phyloP scores from a whole-genome alignment of 1,140 invertebrate genomes.

The Camponotus floridanus region DNA sequence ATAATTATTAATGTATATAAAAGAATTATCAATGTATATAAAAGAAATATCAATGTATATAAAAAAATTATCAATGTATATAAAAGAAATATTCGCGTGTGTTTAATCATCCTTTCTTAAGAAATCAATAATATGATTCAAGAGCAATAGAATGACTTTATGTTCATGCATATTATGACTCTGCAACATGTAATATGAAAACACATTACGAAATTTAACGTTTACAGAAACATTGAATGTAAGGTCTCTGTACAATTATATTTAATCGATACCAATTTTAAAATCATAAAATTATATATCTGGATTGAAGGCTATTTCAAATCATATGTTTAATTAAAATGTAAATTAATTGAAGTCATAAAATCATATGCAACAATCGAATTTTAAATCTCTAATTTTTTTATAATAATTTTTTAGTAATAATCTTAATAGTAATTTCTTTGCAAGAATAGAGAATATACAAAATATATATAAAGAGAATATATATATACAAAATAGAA shows the following conservation, averaged over 20 bases:
- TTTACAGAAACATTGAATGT: constrained; percentile 1
- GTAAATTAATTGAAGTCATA: too few species aligned
- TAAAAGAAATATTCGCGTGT: background rate
- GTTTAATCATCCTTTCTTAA: background rate
- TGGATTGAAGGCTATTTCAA: background rate
- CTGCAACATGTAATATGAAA: background rate
- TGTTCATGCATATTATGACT: background rate
- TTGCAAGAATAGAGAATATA: too few species aligned
- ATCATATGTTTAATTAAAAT: background rate
- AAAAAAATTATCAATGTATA: background rate
- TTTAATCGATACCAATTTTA: background rate
- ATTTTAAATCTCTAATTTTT: too few species aligned
- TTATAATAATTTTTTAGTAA: too few species aligned
- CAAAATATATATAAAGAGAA: too few species aligned
- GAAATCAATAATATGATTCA: constrained; percentile 2
- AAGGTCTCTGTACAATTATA: background rate
- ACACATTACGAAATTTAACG: background rate
- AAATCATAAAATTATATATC: background rate
- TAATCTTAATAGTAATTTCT: too few species aligned
- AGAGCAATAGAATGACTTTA: background rate
- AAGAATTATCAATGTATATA: background rate
- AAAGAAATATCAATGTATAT: background rate
- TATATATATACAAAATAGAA: too few species aligned
- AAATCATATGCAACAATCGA: too few species aligned
- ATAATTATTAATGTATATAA: too few species aligned